These are phyloP conservation scores for Pangasius sanitwongsei DNA, from an alignment of 2,797 vertebrate species.

Conservation along the genomic window DNA sequence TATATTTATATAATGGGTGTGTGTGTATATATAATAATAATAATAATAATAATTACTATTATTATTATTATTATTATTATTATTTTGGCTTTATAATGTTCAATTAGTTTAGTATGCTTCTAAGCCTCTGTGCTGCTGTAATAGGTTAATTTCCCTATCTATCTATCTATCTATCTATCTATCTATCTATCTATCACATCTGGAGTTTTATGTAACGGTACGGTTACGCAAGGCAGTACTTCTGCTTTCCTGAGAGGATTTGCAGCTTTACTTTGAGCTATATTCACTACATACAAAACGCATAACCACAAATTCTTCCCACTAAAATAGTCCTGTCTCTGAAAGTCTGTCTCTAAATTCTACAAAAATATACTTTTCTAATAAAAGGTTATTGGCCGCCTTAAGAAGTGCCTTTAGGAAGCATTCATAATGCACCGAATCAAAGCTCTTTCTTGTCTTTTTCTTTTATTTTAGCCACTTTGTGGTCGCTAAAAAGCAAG, in stretches of 20 bases:
- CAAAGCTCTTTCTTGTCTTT: background rate
- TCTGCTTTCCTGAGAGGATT: background rate
- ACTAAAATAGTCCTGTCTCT: background rate
- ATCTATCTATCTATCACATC: no score
- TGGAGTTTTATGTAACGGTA: background rate
- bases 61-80: no score
- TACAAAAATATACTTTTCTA: background rate
- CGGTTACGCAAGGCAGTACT: no score
- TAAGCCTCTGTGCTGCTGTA: no score
- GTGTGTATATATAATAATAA: no score
- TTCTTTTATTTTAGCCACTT: background rate
- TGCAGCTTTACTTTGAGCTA: background rate
- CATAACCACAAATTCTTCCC: background rate
- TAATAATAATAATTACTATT: no score
- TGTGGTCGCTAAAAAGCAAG: background rate
- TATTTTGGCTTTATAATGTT: no score
- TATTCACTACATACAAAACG: background rate
- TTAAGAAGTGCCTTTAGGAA: background rate
- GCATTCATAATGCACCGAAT: background rate
- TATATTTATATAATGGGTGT: background rate
- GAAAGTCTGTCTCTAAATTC: background rate
- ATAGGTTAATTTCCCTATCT: no score
- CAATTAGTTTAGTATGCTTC: no score
- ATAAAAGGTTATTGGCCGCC: background rate
- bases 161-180: no score